phyloP scores from a whole-genome alignment of 1,140 invertebrate species.

The Brachionus rotundiformis region DNA sequence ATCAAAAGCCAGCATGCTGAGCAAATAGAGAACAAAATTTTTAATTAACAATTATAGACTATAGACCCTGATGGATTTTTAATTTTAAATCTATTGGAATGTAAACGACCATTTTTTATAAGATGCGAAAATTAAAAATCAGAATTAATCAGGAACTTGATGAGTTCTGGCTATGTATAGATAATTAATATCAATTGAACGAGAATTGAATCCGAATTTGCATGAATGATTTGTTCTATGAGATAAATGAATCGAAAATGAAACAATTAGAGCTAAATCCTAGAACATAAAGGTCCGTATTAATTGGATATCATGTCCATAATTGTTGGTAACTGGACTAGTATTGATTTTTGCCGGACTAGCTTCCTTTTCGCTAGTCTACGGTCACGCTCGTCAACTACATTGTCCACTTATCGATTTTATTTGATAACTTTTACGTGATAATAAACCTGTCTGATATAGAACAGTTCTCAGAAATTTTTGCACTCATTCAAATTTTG shows the following conservation, averaged over 20 bases:
- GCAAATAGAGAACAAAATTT: background rate
- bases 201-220: constrained; percentile 28
- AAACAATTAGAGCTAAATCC: constrained; percentile 10
- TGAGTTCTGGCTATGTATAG: constrained; percentile 1
- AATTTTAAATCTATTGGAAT: constrained; percentile 42
- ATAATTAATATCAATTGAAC: constrained; percentile 49
- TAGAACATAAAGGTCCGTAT: constrained; percentile 30
- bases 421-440: constrained; percentile 14
- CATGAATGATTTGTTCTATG: constrained; percentile 42
- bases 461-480: background rate
- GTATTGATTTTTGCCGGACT: constrained; percentile 3
- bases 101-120: constrained; percentile 25
- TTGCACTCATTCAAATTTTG: background rate
- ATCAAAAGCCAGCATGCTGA: constrained; percentile 26
- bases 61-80: constrained; percentile 17
- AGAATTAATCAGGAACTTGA: constrained; percentile 51
- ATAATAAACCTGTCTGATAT: background rate
- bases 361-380: background rate
- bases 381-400: constrained; percentile 24
- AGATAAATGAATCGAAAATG: constrained; percentile 48
- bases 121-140: constrained; percentile 37
- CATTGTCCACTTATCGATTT: constrained; percentile 23
- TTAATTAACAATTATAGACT: constrained; percentile 20
- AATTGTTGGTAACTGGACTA: background rate
- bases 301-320: constrained; percentile 49